Base-by-base conservation (phyloP, 2,113 vertebrate genomes). In the Protobothrops mucrosquamatus region DNA sequence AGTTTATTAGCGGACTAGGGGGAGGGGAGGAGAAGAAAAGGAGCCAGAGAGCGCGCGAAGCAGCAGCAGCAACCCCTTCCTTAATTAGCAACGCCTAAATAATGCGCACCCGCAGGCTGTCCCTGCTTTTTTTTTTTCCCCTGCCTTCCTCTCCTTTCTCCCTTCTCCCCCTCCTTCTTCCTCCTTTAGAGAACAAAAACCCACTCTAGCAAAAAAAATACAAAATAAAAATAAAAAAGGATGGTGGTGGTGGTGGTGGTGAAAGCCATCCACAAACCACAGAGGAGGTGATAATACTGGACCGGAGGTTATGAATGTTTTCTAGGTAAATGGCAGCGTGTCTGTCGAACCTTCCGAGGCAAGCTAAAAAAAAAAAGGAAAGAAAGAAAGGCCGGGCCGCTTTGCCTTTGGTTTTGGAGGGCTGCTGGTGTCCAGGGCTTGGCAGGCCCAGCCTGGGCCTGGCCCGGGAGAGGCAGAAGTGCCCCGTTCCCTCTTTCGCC, bases 51-150 rank as follows among this genome's bases (percentile, higher is more conserved):
- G 6, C 64, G 29, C 2, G 34, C 18, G n/a, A 39, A 69, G 61
- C 74, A 98, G 98, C 74, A 98, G 98, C 98, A 97, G 96, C 96
- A 98, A 98, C 96, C 94, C 95, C 88, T 97, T 97, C 96, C 54
- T 97, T 98, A 98, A 98, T 98, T 98, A 98, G 97, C 96, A 97
- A 97, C 98, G 96, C 96, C 97, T 97, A 52, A 98, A 98, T 98
- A 97, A 97, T 97, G 98, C 96, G 97, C 92, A 96, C 97, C 98
- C 96, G 0, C 95, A 97, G 98, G 98, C 98, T 94, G 92, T 96
- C 91, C 94, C 6, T 10, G 98, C 97, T 91, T 91, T 96, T 43
- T 10, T 23, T 15, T 43, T 10, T 23, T 15, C 12, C 9, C 24
- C 4, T 6, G 20, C 20, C 39, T 46, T 22, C 29, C 6, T 24